Conservation (phyloP, 30 jellyfish, hydroid and myxozoan genomes). For the Chrysaora quinquecirrha region DNA sequence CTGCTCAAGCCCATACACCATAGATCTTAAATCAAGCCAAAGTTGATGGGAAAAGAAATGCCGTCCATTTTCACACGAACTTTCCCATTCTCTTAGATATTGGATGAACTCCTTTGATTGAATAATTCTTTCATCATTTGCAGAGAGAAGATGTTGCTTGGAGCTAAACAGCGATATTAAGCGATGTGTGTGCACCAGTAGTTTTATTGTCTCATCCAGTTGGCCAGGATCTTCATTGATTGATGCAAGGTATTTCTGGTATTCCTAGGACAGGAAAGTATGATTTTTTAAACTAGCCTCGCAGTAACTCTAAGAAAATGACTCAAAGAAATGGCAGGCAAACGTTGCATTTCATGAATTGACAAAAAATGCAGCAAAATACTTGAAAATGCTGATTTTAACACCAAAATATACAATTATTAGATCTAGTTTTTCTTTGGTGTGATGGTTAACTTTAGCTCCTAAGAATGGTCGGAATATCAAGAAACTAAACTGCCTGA, state of each 20-base stretch:
- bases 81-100: too few relatives aligned
- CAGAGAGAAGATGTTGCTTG: not conserved
- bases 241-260: not conserved
- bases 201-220: not conserved
- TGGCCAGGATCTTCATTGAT: not conserved
- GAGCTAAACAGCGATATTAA: not conserved
- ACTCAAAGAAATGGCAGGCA: too few relatives aligned
- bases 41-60: not conserved
- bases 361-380: too few relatives aligned
- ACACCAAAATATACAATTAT: too few relatives aligned
- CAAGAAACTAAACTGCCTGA: too few relatives aligned
- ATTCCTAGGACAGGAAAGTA: not conserved
- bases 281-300: not conserved
- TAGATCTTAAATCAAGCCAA: constrained; percentile 9
- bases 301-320: not conserved
- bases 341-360: too few relatives aligned
- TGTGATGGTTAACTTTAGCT: too few relatives aligned
- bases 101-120: not conserved
- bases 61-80: not conserved
- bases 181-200: not conserved
- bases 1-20: constrained; percentile 5
- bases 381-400: too few relatives aligned
- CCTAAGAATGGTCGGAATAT: too few relatives aligned
- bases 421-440: too few relatives aligned
- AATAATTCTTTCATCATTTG: not conserved